Conservation (phyloP, 2,888 invertebrate genomes). For the Siphonodentalium dalli region DNA sequence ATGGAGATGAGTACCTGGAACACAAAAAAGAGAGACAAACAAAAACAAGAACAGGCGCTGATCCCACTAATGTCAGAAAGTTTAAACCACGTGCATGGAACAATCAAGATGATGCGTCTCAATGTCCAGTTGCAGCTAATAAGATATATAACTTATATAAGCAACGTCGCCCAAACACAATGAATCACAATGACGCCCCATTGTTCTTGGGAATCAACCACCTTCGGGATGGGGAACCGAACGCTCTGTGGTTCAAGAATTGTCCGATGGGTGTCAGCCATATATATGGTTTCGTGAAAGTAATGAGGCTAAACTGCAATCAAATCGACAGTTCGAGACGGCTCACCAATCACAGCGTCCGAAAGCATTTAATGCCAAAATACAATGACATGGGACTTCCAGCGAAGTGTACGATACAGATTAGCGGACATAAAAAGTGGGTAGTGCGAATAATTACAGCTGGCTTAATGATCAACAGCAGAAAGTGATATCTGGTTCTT, state of each 20-base stretch:
- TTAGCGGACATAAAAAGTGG: constrained; percentile 12
- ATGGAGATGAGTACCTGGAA: constrained; percentile 1
- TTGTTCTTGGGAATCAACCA: constrained; percentile 5
- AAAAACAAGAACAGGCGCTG: constrained; percentile 6
- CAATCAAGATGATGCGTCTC: neutral
- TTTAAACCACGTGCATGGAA: constrained; percentile 9
- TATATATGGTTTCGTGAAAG: constrained; percentile 4
- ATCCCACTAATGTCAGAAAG: constrained; percentile 4
- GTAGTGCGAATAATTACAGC: constrained; percentile 10
- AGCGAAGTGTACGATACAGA: constrained; percentile 7
- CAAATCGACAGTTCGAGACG: neutral
- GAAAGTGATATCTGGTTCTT: constrained; percentile 2
- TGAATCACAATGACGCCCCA: constrained; percentile 1
- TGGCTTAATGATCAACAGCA: constrained; percentile 4
- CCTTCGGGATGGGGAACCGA: neutral
- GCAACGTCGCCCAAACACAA: neutral
- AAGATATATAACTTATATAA: neutral
- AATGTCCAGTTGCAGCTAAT: constrained; percentile 5
- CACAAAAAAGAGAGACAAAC: constrained; percentile 13
- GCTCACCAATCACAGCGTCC: constrained; percentile 6
- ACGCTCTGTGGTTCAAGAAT: constrained; percentile 2
- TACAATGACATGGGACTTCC: constrained; percentile 6
- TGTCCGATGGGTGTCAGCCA: constrained; percentile 9
- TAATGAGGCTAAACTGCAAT: constrained; percentile 4
- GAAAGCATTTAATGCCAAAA: constrained; percentile 9